A percentile compares a stretch with the other conserved stretches of the same genome.
These are phyloP conservation scores for Thelaira solivaga DNA, from an alignment of 2,888 invertebrate genomes.

Conservation along the genomic window DNA sequence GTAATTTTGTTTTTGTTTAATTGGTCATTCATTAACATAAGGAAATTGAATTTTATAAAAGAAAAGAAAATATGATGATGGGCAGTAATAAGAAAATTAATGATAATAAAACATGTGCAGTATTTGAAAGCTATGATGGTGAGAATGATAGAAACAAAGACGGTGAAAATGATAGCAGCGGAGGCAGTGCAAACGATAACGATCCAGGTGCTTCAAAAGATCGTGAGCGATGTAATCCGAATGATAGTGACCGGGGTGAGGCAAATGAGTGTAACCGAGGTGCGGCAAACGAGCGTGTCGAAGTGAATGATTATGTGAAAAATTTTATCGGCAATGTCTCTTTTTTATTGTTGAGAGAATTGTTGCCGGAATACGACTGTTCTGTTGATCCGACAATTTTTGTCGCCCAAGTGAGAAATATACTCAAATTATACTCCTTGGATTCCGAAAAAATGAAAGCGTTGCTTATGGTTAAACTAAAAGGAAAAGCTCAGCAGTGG, in stretches of 20 bases:
- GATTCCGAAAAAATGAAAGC: not conserved
- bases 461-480: constrained; percentile 4
- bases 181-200: not conserved
- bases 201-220: not conserved
- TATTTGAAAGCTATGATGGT: not conserved
- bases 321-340: not conserved
- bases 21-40: too few species aligned
- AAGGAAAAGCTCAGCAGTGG: constrained; percentile 39
- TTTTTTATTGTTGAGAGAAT: not conserved
- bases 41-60: constrained; percentile 26
- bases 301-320: not conserved
- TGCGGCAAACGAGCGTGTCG: not conserved
- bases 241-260: not conserved
- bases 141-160: not conserved
- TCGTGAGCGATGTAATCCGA: not conserved
- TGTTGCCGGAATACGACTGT: constrained; percentile 15
- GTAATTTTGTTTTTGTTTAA: too few species aligned
- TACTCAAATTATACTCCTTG: not conserved
- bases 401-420: not conserved
- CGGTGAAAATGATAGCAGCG: not conserved
- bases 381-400: not conserved
- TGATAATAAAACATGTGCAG: not conserved
- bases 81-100: not conserved
- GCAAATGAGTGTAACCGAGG: not conserved
- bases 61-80: constrained; percentile 3